Evolutionary conservation across 2,113 vertebrate species (phyloP).

Genomic region (Heterocephalus glaber): DNA sequence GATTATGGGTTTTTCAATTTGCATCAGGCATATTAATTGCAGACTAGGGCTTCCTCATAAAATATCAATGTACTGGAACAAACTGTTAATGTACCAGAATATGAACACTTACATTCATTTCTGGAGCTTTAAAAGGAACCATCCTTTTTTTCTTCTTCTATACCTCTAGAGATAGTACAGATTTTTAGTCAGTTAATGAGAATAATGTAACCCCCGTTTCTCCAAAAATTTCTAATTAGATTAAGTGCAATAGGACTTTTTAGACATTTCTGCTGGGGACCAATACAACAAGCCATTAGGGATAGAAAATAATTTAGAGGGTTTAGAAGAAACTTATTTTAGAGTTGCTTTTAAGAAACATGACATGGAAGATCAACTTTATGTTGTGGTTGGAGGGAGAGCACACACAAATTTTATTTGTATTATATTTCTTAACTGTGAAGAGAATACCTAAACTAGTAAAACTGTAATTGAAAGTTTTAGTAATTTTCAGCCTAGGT

Average conservation of each 20-base stretch:
- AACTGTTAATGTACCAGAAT: conserved; percentile 89
- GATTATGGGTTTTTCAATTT: conserved; percentile 89
- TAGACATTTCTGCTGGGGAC: conserved; percentile 82
- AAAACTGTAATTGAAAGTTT: conserved; percentile 71
- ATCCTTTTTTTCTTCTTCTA: conserved; percentile 61
- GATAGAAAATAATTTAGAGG: conserved; percentile 82
- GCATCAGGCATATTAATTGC: conserved; percentile 89
- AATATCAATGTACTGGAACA: conserved; percentile 90
- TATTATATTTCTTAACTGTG: conserved; percentile 57
- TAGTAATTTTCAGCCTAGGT: conserved; percentile 62
- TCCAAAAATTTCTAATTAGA: conserved; percentile 85
- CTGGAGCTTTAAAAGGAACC: conserved; percentile 85
- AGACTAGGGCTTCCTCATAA: conserved; percentile 88
- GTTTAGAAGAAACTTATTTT: conserved; percentile 79
- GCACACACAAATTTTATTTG: conserved; percentile 63
- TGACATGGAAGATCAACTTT: conserved; percentile 83
- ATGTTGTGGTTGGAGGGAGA: conserved; percentile 76
- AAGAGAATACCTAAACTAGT: conserved; percentile 68
- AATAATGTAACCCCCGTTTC: conserved; percentile 77
- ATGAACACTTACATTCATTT: conserved; percentile 86
- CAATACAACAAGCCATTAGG: conserved; percentile 81
- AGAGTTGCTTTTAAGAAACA: conserved; percentile 82
- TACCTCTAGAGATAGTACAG: conserved; percentile 75
- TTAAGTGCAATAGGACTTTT: conserved; percentile 81
- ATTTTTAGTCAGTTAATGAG: conserved; percentile 82